phyloP scores from a whole-genome alignment of 2,888 invertebrate species.

The Mallateleia sp. region DNA sequence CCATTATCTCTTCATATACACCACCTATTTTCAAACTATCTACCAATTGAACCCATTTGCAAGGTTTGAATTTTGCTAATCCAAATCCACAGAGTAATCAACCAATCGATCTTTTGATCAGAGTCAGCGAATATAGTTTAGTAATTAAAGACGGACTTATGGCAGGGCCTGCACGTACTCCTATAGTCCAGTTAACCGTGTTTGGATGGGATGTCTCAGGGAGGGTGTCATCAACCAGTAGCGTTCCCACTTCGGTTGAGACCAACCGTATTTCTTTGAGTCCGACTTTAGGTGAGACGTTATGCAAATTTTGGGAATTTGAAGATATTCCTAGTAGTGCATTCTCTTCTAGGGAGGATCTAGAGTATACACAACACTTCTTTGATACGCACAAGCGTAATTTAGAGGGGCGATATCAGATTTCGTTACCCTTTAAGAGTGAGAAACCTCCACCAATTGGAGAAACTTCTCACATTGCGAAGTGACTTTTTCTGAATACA shows the following conservation, averaged over 20 bases:
- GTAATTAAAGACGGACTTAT: background rate
- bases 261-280: background rate
- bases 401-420: background rate
- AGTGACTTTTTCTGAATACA: background rate
- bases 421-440: conserved; percentile 22
- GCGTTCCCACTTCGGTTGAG: background rate
- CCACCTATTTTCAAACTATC: background rate
- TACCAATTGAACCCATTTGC: background rate
- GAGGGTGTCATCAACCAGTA: background rate
- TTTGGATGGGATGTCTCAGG: background rate
- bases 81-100: background rate
- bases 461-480: background rate
- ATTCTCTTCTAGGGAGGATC: background rate
- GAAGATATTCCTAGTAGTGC: background rate
- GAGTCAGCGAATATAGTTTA: background rate
- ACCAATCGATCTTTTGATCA: conserved; percentile 7
- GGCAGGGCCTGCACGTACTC: background rate
- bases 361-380: background rate
- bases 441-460: background rate
- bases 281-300: background rate
- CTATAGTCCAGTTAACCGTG: conserved; percentile 1
- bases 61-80: background rate
- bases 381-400: background rate
- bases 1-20: background rate
- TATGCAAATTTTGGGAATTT: conserved; percentile 1